These are phyloP conservation scores for Microcaecilia unicolor DNA, from an alignment of 2,797 vertebrate genomes.

Conservation along the genomic window DNA sequence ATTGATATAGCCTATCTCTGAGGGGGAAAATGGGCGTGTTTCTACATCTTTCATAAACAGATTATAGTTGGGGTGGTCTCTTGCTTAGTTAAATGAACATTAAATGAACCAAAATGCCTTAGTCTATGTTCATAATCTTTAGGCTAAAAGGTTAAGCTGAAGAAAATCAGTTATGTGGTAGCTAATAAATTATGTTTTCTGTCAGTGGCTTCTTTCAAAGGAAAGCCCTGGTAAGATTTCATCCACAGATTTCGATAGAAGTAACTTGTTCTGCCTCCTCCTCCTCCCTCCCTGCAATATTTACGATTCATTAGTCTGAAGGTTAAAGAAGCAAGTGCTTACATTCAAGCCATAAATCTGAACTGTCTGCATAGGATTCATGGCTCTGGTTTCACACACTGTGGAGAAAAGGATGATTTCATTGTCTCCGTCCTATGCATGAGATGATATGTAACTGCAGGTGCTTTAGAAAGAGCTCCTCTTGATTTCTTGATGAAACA, in stretches of 20 bases:
- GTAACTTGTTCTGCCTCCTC: neutral
- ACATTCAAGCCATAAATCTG: constrained; percentile 28
- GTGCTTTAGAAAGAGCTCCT: constrained; percentile 30
- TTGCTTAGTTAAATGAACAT: too few relatives aligned
- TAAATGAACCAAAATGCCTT: too few relatives aligned
- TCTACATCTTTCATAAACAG: too few relatives aligned
- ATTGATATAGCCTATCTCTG: too few relatives aligned
- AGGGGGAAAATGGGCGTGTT: too few relatives aligned
- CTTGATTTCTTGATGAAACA: constrained; percentile 20
- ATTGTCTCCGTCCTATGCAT: constrained; percentile 21
- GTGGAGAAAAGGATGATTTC: constrained; percentile 15
- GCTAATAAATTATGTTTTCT: too few relatives aligned
- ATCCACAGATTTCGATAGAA: constrained; percentile 5
- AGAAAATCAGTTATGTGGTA: too few relatives aligned
- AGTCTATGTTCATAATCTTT: too few relatives aligned
- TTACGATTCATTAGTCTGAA: constrained; percentile 18
- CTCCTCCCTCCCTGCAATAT: constrained; percentile 5
- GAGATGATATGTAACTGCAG: constrained; percentile 29
- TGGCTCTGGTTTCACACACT: constrained; percentile 9
- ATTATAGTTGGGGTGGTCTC: too few relatives aligned
- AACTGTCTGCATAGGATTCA: constrained; percentile 12
- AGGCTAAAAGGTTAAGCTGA: too few relatives aligned
- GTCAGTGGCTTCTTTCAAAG: neutral
- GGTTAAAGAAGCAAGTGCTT: constrained; percentile 20
- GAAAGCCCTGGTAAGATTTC: neutral